phyloP scores from a whole-genome alignment of 2,888 invertebrate species.

The Pecten maximus region DNA sequence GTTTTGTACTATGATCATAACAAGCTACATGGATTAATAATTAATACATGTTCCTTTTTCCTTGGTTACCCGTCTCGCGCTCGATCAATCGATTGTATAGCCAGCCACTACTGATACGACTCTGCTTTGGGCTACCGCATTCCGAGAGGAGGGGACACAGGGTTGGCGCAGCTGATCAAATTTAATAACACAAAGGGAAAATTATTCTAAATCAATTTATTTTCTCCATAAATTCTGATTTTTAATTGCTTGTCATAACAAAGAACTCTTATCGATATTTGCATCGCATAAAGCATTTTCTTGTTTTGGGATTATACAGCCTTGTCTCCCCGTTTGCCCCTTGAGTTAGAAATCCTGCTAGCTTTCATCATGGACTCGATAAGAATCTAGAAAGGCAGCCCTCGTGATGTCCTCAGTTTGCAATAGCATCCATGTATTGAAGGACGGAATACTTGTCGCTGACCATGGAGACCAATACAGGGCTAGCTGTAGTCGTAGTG shows the following conservation, averaged over 20 bases:
- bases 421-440: conserved; percentile 25
- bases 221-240: too few species aligned
- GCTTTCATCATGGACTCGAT: conserved; percentile 29
- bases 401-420: not conserved
- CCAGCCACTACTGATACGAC: not conserved
- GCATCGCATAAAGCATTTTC: not conserved
- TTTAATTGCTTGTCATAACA: not conserved
- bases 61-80: not conserved
- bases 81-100: not conserved
- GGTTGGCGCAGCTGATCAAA: not conserved
- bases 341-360: not conserved
- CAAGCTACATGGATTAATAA: conserved; percentile 11
- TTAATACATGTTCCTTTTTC: not conserved
- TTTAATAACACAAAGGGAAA: not conserved
- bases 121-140: not conserved
- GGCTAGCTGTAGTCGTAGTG: not conserved
- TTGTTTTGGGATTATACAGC: not conserved
- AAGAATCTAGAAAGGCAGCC: conserved; percentile 6
- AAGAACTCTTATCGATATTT: not conserved
- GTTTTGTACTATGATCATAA: not conserved
- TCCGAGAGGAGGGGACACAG: not conserved
- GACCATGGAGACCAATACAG: conserved; percentile 17
- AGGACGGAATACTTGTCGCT: not conserved
- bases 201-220: not conserved
- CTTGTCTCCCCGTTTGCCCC: not conserved